phyloP scores from a whole-genome alignment of 1,140 invertebrate species.

The Panagrolaimus sp. region DNA sequence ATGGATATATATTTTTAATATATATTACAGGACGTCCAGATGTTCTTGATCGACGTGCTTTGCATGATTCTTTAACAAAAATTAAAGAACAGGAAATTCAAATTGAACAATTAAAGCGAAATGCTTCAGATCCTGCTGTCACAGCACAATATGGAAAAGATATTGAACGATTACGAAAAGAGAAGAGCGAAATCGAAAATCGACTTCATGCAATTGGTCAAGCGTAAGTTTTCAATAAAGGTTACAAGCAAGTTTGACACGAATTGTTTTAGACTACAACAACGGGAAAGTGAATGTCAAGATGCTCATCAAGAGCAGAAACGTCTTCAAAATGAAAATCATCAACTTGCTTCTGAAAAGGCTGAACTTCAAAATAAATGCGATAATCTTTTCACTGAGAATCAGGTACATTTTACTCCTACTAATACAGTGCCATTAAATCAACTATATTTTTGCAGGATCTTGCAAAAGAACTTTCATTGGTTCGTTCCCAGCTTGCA shows the following conservation, averaged over 20 bases:
- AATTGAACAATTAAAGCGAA: neutral
- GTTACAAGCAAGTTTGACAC: no score
- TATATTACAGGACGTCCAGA: neutral
- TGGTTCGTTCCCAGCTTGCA: neutral
- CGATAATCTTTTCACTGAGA: neutral
- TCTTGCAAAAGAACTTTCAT: neutral
- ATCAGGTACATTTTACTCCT: no score
- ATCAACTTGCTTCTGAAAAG: neutral
- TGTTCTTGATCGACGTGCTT: conserved; percentile 8
- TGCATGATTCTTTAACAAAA: neutral
- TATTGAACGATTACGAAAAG: neutral
- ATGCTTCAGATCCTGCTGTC: conserved; percentile 14
- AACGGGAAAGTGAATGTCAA: no score
- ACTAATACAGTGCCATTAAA: no score
- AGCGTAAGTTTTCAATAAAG: no score
- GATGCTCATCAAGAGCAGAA: neutral
- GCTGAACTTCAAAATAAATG: neutral
- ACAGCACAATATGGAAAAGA: neutral
- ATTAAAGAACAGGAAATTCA: conserved; percentile 6
- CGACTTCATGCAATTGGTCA: neutral
- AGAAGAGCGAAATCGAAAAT: neutral
- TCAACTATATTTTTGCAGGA: no score
- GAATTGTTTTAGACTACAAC: no score
- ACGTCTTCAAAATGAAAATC: neutral
- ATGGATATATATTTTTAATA: no score